Percentiles rank a stretch among this genome's conserved stretches.
These are phyloP conservation scores for Acromyrmex echinatior DNA, from an alignment of 1,140 invertebrate species.

Conservation along the genomic window DNA sequence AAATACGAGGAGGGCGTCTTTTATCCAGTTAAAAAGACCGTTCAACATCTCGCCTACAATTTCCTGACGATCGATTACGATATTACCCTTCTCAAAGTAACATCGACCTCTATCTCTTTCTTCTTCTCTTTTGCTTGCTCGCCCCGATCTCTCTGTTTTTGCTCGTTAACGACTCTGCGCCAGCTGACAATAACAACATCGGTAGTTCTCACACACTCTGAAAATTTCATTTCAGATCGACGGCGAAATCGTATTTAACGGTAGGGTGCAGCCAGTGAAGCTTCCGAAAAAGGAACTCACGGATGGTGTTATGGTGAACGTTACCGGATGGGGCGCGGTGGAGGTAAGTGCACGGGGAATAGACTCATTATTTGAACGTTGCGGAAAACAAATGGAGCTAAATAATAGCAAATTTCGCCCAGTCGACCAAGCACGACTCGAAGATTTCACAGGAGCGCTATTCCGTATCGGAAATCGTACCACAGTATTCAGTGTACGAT, in stretches of 20 bases:
- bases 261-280: conserved; percentile 71
- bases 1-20: conserved; percentile 43
- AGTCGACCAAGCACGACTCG: neutral
- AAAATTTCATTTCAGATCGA: conserved; percentile 64
- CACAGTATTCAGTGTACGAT: neutral
- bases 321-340: conserved; percentile 88
- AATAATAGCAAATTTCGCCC: conserved; percentile 30
- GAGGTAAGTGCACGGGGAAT: conserved; percentile 34
- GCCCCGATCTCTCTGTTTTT: conserved; percentile 10
- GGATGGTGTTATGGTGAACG: conserved; percentile 81
- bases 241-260: conserved; percentile 50
- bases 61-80: conserved; percentile 75
- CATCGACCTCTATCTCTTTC: neutral
- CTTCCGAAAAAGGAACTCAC: conserved; percentile 28
- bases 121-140: neutral
- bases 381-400: conserved; percentile 23
- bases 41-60: conserved; percentile 74
- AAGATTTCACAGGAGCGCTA: conserved; percentile 28
- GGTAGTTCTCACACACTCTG: conserved; percentile 46
- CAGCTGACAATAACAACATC: conserved; percentile 62
- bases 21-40: conserved; percentile 42
- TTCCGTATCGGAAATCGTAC: conserved; percentile 7
- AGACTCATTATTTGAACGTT: conserved; percentile 39
- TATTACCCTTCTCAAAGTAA: conserved; percentile 77
- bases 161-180: conserved; percentile 30